A percentile compares a stretch with the other conserved stretches of the same genome.
phyloP scores from a whole-genome alignment of 1,140 invertebrate genomes.

The Calephelis virginiensis region DNA sequence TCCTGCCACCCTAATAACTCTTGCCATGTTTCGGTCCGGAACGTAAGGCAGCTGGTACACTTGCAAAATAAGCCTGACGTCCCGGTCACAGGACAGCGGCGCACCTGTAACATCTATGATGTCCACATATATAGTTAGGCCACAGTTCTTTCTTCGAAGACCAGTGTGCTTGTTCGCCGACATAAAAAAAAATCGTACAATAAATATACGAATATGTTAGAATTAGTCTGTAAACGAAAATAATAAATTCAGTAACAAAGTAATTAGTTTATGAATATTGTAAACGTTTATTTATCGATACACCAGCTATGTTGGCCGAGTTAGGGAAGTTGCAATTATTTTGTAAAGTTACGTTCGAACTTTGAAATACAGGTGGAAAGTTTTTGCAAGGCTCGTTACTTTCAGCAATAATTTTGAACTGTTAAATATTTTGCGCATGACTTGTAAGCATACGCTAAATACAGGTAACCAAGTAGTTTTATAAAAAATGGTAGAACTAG shows the following conservation, averaged over 20 bases:
- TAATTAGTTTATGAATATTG: not conserved
- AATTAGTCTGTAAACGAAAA: not conserved
- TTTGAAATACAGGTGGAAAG: not conserved
- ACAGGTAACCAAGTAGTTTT: not conserved
- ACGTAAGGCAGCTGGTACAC: too few species aligned
- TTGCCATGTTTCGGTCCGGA: too few species aligned
- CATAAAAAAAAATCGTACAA: not conserved
- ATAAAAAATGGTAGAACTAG: too few species aligned
- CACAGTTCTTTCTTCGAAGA: too few species aligned
- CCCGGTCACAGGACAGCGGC: too few species aligned
- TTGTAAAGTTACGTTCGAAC: slow-evolving; percentile 15
- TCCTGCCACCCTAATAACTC: too few species aligned
- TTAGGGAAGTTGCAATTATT: slow-evolving; percentile 24
- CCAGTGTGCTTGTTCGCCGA: not conserved
- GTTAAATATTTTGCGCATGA: not conserved
- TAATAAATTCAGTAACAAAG: not conserved
- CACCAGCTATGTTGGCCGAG: slow-evolving; percentile 29
- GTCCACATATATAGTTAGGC: too few species aligned
- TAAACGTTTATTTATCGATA: slow-evolving; percentile 2
- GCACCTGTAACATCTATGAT: not conserved
- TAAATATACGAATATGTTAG: not conserved
- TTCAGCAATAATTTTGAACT: not conserved
- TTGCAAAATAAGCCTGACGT: too few species aligned
- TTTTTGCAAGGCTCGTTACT: slow-evolving; percentile 6
- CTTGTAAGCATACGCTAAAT: not conserved